Conservation (phyloP, 2,113 vertebrate species). For the Clupea harengus region DNA sequence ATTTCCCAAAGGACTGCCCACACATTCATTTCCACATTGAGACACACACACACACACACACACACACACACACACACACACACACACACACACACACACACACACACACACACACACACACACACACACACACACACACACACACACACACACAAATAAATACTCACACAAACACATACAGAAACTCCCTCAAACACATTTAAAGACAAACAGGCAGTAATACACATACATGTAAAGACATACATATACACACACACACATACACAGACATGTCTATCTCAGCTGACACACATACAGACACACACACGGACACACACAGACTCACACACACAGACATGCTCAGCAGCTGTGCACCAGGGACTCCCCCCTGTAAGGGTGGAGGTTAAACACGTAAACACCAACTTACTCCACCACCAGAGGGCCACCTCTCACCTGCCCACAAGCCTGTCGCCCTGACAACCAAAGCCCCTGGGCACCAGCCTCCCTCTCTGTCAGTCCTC, state of each 20-base stretch:
- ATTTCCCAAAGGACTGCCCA: background rate
- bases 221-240: background rate
- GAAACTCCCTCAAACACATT: background rate
- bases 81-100: slow-evolving; percentile 1
- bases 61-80: slow-evolving; percentile 1
- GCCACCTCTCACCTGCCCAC: slow-evolving; percentile 49
- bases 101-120: slow-evolving; percentile 6
- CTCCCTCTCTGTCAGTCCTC: background rate
- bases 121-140: background rate
- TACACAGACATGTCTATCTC: background rate
- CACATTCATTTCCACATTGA: background rate
- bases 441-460: background rate
- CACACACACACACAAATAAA: background rate
- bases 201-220: background rate
- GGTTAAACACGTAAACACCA: background rate
- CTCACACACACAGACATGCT: background rate
- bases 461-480: background rate
- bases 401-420: slow-evolving; percentile 61
- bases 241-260: background rate
- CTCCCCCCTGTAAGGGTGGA: background rate
- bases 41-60: slow-evolving; percentile 22
- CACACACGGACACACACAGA: background rate
- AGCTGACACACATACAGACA: background rate
- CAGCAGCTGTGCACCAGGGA: background rate
- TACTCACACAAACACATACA: slow-evolving; percentile 7